A percentile compares a stretch with the other conserved stretches of the same genome.
These are phyloP conservation scores for Himantopus leucocephalus DNA, from an alignment of 2,113 vertebrate genomes.

Conservation along the genomic window DNA sequence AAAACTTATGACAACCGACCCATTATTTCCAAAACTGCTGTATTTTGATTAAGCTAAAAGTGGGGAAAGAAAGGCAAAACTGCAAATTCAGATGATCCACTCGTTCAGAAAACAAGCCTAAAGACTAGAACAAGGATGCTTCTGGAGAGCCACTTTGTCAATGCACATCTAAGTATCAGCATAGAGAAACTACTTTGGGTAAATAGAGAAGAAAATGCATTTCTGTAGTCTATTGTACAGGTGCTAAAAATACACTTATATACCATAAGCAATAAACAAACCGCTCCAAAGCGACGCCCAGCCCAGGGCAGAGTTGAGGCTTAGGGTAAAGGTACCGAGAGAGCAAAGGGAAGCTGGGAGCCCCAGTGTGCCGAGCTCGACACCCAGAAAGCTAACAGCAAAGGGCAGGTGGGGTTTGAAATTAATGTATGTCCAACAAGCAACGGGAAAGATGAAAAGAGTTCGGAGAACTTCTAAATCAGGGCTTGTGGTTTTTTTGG, in stretches of 20 bases:
- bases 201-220: neutral
- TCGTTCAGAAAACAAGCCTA: neutral
- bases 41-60: neutral
- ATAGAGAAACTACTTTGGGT: neutral
- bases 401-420: neutral
- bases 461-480: neutral
- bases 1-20: accelerated
- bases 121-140: neutral
- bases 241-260: neutral
- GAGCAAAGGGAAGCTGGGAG: neutral
- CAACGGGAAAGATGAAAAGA: neutral
- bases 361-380: neutral
- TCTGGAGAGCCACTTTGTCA: neutral
- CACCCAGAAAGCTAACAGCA: neutral
- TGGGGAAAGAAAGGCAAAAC: neutral
- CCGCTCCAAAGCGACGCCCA: neutral
- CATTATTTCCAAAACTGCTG: neutral
- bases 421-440: neutral
- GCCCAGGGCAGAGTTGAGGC: neutral
- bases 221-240: neutral
- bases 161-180: neutral
- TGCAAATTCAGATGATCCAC: neutral
- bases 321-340: neutral
- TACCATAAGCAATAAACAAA: neutral
- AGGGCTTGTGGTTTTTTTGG: neutral